Evolutionary conservation across 2,797 vertebrate species (phyloP).

Genomic region (Cyprinodon diabolis): DNA sequence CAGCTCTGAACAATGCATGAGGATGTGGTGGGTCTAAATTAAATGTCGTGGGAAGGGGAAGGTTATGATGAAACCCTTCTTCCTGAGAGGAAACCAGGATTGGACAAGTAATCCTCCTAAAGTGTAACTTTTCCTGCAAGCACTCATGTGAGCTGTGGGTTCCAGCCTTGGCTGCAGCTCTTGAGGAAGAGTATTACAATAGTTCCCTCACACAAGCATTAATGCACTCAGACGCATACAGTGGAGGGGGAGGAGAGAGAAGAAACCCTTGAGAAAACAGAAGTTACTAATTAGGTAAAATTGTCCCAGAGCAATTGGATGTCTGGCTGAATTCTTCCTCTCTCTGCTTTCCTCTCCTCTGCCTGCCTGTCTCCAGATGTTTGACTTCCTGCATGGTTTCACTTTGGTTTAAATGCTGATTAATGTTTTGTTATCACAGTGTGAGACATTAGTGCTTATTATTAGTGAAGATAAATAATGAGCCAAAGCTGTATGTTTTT

Average conservation of each 20-base stretch:
- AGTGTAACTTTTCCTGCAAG: constrained; percentile 23
- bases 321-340: constrained; percentile 64
- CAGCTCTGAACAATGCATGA: constrained; percentile 54
- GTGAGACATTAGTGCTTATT: constrained; percentile 47
- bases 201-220: constrained; percentile 11
- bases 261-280: constrained; percentile 68
- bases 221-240: constrained; percentile 26
- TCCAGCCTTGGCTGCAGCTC: constrained; percentile 54
- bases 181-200: constrained; percentile 51
- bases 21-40: constrained; percentile 42
- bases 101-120: constrained; percentile 23
- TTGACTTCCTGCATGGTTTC: constrained; percentile 63
- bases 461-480: constrained; percentile 66
- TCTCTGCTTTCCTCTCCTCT: constrained; percentile 39
- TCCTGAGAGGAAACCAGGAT: constrained; percentile 57
- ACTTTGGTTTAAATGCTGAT: constrained; percentile 56
- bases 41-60: constrained; percentile 61
- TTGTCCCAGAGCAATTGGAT: constrained; percentile 63
- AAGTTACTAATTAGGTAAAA: constrained; percentile 75
- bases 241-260: constrained; percentile 21
- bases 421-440: constrained; percentile 59
- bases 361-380: constrained; percentile 72
- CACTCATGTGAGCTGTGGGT: constrained; percentile 46
- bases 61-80: constrained; percentile 32
- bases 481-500: constrained; percentile 21